Evolutionary conservation across 2,113 vertebrate species (phyloP).

Genomic region (Glaucomys volans): DNA sequence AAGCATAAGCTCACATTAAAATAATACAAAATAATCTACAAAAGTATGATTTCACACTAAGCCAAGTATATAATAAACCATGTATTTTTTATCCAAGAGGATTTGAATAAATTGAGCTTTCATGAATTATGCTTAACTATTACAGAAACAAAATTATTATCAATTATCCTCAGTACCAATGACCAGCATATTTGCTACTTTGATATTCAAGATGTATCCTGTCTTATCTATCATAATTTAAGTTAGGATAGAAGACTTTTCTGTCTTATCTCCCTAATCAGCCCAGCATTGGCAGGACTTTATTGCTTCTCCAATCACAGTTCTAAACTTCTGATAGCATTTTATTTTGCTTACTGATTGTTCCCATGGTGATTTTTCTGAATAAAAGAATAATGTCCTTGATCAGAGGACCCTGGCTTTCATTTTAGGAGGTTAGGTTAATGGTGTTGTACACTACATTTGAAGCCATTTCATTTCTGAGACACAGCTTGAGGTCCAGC

Average conservation of each 20-base stretch:
- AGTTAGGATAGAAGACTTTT: constrained; percentile 70
- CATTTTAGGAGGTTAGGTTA: constrained; percentile 53
- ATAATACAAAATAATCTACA: constrained; percentile 35
- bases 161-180: neutral
- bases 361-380: constrained; percentile 62
- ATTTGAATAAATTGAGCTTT: constrained; percentile 47
- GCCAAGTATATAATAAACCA: neutral
- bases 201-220: neutral
- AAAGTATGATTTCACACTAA: constrained; percentile 18
- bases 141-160: constrained; percentile 40
- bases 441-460: constrained; percentile 15
- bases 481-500: constrained; percentile 50
- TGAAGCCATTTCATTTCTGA: constrained; percentile 55
- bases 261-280: constrained; percentile 78
- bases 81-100: constrained; percentile 8
- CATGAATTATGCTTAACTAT: constrained; percentile 27
- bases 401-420: constrained; percentile 57
- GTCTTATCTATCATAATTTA: constrained; percentile 53
- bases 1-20: neutral
- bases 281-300: constrained; percentile 9
- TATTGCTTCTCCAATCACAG: constrained; percentile 71
- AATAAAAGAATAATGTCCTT: constrained; percentile 73
- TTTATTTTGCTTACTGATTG: constrained; percentile 73
- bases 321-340: constrained; percentile 66
- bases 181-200: constrained; percentile 36